Conservation (phyloP, 2,888 invertebrate species). For the Andrena marginata region DNA sequence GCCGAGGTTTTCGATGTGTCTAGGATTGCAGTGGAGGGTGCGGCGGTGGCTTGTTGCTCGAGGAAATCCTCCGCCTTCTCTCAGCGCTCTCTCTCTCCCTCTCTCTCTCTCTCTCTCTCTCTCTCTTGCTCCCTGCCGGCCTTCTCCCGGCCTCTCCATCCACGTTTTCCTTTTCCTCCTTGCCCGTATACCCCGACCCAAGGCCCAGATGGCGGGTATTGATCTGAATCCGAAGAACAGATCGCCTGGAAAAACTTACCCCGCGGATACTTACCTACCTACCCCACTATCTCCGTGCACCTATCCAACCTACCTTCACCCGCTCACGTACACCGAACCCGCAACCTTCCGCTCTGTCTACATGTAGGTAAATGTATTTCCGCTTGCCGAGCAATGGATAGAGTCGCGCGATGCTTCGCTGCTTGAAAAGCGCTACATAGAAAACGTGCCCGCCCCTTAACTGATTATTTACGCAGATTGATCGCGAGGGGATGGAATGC, state of each 20-base stretch:
- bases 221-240: conserved; percentile 83
- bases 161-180: conserved; percentile 70
- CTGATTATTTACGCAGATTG: conserved; percentile 48
- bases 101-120: conserved; percentile 54
- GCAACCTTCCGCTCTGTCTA: conserved; percentile 61
- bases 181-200: conserved; percentile 69
- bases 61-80: conserved; percentile 77
- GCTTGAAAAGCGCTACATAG: conserved; percentile 26
- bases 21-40: conserved; percentile 76
- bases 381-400: conserved; percentile 59
- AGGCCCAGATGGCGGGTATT: conserved; percentile 83
- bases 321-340: conserved; percentile 65
- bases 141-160: conserved; percentile 42
- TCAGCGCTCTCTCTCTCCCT: conserved; percentile 44
- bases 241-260: conserved; percentile 82
- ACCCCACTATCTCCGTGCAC: conserved; percentile 67
- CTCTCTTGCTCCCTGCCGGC: conserved; percentile 19
- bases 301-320: conserved; percentile 66
- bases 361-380: conserved; percentile 68
- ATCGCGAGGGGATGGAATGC: conserved; percentile 8
- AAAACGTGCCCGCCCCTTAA: conserved; percentile 17
- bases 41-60: conserved; percentile 82
- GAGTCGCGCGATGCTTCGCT: conserved; percentile 36
- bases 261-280: conserved; percentile 77
- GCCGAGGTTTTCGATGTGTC: conserved; percentile 73